phyloP scores from a whole-genome alignment of 2,888 invertebrate genomes.

The Sisyra nigra region DNA sequence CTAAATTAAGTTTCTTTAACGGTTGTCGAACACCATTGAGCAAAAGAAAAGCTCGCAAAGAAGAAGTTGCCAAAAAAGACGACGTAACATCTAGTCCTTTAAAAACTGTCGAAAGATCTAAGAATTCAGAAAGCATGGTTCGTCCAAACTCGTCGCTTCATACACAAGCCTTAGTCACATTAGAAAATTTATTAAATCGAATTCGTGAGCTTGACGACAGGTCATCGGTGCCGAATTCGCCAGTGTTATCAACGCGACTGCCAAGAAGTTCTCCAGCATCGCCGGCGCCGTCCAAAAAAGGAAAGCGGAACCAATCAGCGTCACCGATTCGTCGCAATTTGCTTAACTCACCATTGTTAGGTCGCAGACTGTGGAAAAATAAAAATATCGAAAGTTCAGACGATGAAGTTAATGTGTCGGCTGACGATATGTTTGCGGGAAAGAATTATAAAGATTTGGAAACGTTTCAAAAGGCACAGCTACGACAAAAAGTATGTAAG shows the following conservation, averaged over 20 bases:
- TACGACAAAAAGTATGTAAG: conserved; percentile 64
- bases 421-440: conserved; percentile 42
- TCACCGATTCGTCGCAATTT: conserved; percentile 66
- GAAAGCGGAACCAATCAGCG: conserved; percentile 57
- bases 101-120: conserved; percentile 14
- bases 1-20: conserved; percentile 25
- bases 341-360: conserved; percentile 70
- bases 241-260: conserved; percentile 39
- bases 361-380: conserved; percentile 56
- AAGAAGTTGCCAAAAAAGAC: conserved; percentile 8
- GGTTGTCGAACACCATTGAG: conserved; percentile 24
- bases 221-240: conserved; percentile 28
- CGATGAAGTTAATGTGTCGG: conserved; percentile 48
- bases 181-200: conserved; percentile 39
- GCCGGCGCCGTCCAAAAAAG: conserved; percentile 54
- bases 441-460: conserved; percentile 74
- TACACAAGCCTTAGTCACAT: conserved; percentile 36
- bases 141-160: conserved; percentile 20
- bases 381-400: conserved; percentile 65
- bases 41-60: conserved; percentile 20
- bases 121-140: conserved; percentile 1
- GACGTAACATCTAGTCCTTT: conserved; percentile 6
- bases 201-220: conserved; percentile 35
- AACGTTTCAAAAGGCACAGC: conserved; percentile 82
- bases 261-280: conserved; percentile 64